These are phyloP conservation scores for Amblyjoppa fuscipennis DNA, from an alignment of 2,888 invertebrate species.

Conservation along the genomic window DNA sequence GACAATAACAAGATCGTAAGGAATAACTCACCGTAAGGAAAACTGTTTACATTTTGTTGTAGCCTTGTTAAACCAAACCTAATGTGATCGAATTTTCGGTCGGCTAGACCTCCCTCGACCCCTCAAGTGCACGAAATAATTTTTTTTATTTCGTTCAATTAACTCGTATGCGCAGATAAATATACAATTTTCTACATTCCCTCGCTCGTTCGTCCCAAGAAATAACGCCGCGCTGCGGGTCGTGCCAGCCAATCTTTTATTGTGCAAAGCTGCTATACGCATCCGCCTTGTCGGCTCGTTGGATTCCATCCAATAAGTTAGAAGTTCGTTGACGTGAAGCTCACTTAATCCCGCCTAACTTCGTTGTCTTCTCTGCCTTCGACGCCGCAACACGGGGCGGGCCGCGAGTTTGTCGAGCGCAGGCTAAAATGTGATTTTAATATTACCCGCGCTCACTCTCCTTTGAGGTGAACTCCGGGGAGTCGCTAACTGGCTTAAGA, in stretches of 20 bases:
- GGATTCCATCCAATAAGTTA: constrained; percentile 67
- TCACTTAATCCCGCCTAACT: constrained; percentile 80
- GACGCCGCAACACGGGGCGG: constrained; percentile 27
- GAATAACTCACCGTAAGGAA: no score
- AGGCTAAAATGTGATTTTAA: constrained; percentile 83
- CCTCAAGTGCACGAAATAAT: no score
- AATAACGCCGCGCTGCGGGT: constrained; percentile 33
- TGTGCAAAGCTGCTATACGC: constrained; percentile 39
- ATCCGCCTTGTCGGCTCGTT: constrained; percentile 14
- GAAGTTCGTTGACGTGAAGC: constrained; percentile 77
- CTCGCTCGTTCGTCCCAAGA: not conserved
- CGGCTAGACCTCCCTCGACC: no score
- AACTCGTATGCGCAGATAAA: not conserved
- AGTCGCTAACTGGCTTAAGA: constrained; percentile 81
- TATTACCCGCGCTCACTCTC: constrained; percentile 77
- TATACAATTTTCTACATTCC: not conserved
- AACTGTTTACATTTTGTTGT: no score
- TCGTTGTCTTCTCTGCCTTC: constrained; percentile 70
- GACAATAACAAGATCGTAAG: no score
- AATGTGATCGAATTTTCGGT: no score
- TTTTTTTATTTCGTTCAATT: not conserved
- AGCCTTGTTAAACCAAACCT: no score
- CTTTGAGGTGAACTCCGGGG: constrained; percentile 79
- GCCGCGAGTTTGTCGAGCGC: constrained; percentile 70
- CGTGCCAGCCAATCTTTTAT: constrained; percentile 57